Percentiles rank a stretch among this genome's conserved stretches.
Evolutionary conservation across 2,888 invertebrate species (phyloP).

Genomic region (Heliothis peltigera): DNA sequence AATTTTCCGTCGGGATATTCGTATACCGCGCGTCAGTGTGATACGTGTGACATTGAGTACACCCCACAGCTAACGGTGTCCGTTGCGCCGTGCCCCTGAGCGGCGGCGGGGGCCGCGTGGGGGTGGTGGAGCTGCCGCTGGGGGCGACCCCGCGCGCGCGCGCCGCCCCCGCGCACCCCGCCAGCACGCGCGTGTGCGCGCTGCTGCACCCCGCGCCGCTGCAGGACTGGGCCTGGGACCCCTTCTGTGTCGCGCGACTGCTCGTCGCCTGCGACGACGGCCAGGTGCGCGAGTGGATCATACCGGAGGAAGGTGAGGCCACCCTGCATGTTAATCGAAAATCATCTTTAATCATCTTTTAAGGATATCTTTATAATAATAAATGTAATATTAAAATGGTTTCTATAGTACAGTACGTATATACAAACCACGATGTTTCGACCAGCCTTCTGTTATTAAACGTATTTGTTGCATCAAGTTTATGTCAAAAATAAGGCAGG

Average conservation of each 20-base stretch:
- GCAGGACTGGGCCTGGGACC: slow-evolving; percentile 98
- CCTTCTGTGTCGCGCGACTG: slow-evolving; percentile 94
- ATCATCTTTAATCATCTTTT: no score
- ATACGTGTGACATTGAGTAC: no score
- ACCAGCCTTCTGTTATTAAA: no score
- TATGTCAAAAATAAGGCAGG: no score
- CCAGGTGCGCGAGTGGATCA: slow-evolving; percentile 94
- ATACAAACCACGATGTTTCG: no score
- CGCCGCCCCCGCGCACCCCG: slow-evolving; percentile 91
- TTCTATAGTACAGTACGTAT: no score
- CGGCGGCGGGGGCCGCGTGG: slow-evolving; percentile 97
- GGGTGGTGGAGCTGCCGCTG: slow-evolving; percentile 92
- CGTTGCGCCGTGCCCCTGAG: slow-evolving; percentile 97
- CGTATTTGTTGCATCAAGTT: no score
- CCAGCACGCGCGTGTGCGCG: slow-evolving; percentile 96
- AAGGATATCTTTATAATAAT: no score
- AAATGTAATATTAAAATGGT: no score
- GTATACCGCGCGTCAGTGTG: no score
- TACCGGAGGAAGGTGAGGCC: slow-evolving; percentile 91
- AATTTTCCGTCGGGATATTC: no score
- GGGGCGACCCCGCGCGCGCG: slow-evolving; percentile 72
- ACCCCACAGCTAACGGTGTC: slow-evolving; percentile 93
- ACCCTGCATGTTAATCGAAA: no score
- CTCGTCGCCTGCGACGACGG: slow-evolving; percentile 98
- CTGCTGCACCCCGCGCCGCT: slow-evolving; percentile 96